Conservation (phyloP, 2,113 vertebrate species). For the Urocynchramus pylzowi region DNA sequence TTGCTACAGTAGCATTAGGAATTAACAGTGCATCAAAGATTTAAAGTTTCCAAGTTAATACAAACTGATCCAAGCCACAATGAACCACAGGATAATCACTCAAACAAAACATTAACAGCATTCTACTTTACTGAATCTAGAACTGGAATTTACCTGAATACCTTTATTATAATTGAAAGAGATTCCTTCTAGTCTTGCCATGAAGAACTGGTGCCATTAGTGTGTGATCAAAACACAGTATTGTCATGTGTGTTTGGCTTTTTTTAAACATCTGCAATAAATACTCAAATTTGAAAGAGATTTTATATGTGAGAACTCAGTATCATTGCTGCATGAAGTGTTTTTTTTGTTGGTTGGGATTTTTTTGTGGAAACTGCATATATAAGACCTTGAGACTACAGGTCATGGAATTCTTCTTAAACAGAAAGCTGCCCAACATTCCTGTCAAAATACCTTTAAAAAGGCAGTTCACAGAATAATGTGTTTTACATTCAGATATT, state of each 20-base stretch:
- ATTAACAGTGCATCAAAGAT: slow-evolving; percentile 59
- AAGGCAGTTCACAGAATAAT: slow-evolving; percentile 71
- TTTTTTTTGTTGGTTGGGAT: neutral
- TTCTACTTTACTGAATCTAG: slow-evolving; percentile 8
- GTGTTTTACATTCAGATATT: slow-evolving; percentile 76
- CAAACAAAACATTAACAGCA: neutral
- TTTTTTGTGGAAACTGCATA: neutral
- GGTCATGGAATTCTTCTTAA: slow-evolving; percentile 47
- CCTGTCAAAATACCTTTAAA: slow-evolving; percentile 66
- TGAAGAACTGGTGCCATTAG: neutral
- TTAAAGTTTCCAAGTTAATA: slow-evolving; percentile 35
- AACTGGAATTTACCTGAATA: slow-evolving; percentile 40
- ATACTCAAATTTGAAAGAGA: neutral
- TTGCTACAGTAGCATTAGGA: slow-evolving; percentile 58
- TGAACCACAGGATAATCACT: slow-evolving; percentile 25
- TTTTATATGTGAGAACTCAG: neutral
- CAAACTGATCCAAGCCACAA: slow-evolving; percentile 15
- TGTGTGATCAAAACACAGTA: neutral
- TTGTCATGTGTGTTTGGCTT: neutral
- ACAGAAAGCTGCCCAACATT: slow-evolving; percentile 61
- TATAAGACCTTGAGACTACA: slow-evolving; percentile 19
- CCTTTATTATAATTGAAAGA: neutral
- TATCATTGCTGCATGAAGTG: neutral
- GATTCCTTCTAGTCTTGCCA: neutral
- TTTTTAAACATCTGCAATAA: neutral